These are phyloP conservation scores for Drosophila sechellia DNA, from an alignment of 1,140 invertebrate species.

Conservation along the genomic window DNA sequence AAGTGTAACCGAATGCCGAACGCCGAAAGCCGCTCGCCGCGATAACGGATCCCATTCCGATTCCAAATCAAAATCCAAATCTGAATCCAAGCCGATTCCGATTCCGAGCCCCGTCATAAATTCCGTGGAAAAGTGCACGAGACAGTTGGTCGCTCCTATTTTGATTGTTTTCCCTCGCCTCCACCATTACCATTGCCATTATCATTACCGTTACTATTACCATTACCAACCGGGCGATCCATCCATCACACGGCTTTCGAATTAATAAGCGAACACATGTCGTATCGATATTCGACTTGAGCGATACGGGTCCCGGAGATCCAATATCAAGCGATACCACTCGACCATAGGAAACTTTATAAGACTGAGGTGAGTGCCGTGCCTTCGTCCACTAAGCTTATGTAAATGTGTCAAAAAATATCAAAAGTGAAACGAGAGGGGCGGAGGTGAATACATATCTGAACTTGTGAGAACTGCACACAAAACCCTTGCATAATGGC, in stretches of 20 bases:
- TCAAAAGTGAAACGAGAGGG: neutral
- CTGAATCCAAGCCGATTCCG: conserved; percentile 18
- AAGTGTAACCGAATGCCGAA: conserved; percentile 9
- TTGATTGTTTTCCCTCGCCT: conserved; percentile 24
- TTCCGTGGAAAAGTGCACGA: conserved; percentile 58
- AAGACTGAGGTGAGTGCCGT: conserved; percentile 81
- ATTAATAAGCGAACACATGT: conserved; percentile 66
- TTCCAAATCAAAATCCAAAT: conserved; percentile 2
- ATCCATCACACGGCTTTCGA: conserved; percentile 77
- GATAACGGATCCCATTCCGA: conserved; percentile 31
- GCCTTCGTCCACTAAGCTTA: conserved; percentile 59
- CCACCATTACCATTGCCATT: too few species aligned
- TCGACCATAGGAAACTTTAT: conserved; percentile 80
- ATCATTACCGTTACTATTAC: too few species aligned
- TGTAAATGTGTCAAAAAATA: conserved; percentile 60
- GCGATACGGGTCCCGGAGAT: conserved; percentile 33
- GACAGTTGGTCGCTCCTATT: conserved; percentile 55
- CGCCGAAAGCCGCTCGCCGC: conserved; percentile 29
- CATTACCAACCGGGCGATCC: conserved; percentile 49
- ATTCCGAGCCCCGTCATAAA: conserved; percentile 57
- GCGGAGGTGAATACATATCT: conserved; percentile 14
- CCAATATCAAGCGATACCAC: conserved; percentile 55
- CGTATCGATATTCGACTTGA: conserved; percentile 42
- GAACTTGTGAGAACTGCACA: conserved; percentile 64
- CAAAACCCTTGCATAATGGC: conserved; percentile 61